Conservation (phyloP, 2,113 vertebrate genomes). For the Caracal caracal region DNA sequence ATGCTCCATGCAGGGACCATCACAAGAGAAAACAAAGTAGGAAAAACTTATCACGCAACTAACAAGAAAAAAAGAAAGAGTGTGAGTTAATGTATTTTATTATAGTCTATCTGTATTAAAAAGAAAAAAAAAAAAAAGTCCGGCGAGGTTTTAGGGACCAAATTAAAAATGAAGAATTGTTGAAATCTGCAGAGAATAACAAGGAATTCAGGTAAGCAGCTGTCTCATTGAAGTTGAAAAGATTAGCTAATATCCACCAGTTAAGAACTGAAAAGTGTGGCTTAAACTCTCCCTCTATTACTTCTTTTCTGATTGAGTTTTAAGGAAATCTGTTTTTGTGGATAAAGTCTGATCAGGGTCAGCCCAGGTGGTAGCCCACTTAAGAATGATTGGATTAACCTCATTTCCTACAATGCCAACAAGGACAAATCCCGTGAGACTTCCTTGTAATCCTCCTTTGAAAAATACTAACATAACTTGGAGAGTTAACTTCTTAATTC, state of each 20-base stretch:
- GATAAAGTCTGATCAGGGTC: slow-evolving; percentile 29
- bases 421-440: slow-evolving; percentile 22
- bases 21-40: background rate
- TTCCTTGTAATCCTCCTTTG: background rate
- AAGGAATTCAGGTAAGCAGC: slow-evolving; percentile 33
- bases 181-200: slow-evolving; percentile 6
- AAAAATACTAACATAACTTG: slow-evolving; percentile 35
- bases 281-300: slow-evolving; percentile 9
- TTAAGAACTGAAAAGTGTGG: slow-evolving; percentile 31
- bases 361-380: background rate
- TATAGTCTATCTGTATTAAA: background rate
- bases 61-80: background rate
- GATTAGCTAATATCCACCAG: slow-evolving; percentile 33
- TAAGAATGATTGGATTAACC: slow-evolving; percentile 49
- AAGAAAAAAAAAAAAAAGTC: background rate
- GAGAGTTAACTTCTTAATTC: background rate
- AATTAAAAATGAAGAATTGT: background rate
- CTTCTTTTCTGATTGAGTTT: slow-evolving; percentile 8
- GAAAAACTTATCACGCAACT: background rate
- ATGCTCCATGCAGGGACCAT: background rate
- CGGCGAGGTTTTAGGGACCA: background rate
- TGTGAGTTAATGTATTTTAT: background rate
- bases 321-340: slow-evolving; percentile 48
- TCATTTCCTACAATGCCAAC: slow-evolving; percentile 20
- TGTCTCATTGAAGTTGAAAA: slow-evolving; percentile 3